Evolutionary conservation across 2,113 vertebrate genomes (phyloP), one percentile per base, ranked within the genome.

Genomic region (Lampris megalopsis): DNA sequence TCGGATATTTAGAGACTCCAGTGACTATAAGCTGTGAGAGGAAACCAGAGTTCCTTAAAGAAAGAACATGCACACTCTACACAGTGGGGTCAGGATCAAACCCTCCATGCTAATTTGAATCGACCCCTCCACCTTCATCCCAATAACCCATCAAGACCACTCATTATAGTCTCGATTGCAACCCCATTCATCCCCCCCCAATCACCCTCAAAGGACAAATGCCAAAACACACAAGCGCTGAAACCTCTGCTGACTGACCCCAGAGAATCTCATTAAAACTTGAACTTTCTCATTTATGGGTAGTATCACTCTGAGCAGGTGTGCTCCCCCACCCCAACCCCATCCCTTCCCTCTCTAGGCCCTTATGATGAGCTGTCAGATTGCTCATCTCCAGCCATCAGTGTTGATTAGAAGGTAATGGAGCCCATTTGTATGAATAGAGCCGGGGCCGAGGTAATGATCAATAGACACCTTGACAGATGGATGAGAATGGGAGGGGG

Each of bases 401-500:
- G 89, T 90, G 92, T 88, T 91, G 91, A 91, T 93, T 92, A 93
- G 83, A 80, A 74, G 57, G 88, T 93, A 94, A 93, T 92, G 88
- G 92, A 92, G 90, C 89, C 88, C 91, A 92, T 92, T 93, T 92
- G 90, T 92, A 92, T 92, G 92, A 94, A 93, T 90, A 87, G 87
- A 87, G 80, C 84, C 42, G 52, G 65, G 83, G 84, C 88, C 49
- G 58, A 64, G 88, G 88, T 91, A 89, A 92, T 93, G 91, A 93
- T 92, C 91, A 92, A 92, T 92, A 90, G 86, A 90, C 89, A 90
- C 88, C 89, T 90, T 91, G 89, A 91, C 87, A 89, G 88, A 91
- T 89, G 90, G 85, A 88, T 86, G 82, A 72, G 83, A 74, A 86
- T 81, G 67, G 72, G 70, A 79, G 74, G 65, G 69, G 37, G 65